Percentiles rank a stretch among this genome's conserved stretches.
Conservation (phyloP, 2,113 vertebrate species). For the Plestiodon gilberti region DNA sequence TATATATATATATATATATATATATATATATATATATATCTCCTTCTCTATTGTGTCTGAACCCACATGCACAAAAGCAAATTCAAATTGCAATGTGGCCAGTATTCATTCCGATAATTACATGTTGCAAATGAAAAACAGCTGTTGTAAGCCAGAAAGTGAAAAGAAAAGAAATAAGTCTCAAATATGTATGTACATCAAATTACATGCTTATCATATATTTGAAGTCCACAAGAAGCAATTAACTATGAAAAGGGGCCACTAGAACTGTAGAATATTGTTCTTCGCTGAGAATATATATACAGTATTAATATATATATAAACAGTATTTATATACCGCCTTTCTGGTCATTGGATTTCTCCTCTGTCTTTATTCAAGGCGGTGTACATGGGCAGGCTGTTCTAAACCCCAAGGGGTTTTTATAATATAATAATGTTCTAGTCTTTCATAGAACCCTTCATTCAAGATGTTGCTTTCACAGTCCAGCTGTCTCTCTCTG, state of each 20-base stretch:
- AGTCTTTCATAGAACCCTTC: too few relatives aligned
- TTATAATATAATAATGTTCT: too few relatives aligned
- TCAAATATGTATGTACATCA: background rate
- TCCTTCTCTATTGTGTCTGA: slow-evolving; percentile 7
- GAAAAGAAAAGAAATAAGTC: background rate
- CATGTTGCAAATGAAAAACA: background rate
- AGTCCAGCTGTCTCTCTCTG: too few relatives aligned
- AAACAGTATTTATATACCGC: too few relatives aligned
- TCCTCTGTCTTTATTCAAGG: too few relatives aligned
- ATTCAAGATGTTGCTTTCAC: too few relatives aligned
- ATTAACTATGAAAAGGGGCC: background rate
- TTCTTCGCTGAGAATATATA: background rate
- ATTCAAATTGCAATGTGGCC: slow-evolving; percentile 24
- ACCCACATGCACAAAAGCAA: background rate
- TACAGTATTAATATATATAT: background rate
- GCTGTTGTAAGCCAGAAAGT: background rate
- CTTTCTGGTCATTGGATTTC: too few relatives aligned
- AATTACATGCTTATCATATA: background rate
- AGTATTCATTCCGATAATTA: slow-evolving; percentile 32
- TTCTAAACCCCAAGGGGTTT: too few relatives aligned
- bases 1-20: too few relatives aligned
- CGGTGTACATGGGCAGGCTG: too few relatives aligned
- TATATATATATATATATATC: slow-evolving; percentile 30
- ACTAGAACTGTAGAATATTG: background rate
- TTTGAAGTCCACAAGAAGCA: background rate